These are phyloP conservation scores for Neogobius melanostomus DNA, from an alignment of 2,113 vertebrate species.

Conservation along the genomic window DNA sequence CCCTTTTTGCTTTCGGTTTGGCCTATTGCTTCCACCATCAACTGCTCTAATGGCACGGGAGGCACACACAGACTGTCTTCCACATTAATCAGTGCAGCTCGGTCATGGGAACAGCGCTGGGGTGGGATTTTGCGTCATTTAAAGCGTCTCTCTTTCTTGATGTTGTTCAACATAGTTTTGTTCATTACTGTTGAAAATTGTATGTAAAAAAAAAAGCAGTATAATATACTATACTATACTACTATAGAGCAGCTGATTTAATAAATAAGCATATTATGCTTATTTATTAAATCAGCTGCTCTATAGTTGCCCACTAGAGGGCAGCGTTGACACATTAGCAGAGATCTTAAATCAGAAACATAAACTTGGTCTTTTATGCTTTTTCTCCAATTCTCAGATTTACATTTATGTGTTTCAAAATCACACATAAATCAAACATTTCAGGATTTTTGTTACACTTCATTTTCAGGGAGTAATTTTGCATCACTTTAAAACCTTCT, in stretches of 20 bases:
- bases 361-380: constrained; percentile 26
- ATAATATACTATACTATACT: no score
- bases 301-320: constrained; percentile 49
- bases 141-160: no score
- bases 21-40: constrained; percentile 17
- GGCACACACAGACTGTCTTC: constrained; percentile 27
- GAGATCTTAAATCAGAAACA: not conserved
- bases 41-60: constrained; percentile 56
- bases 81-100: constrained; percentile 15
- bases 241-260: not conserved
- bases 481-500: no score
- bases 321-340: constrained; percentile 33
- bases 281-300: not conserved
- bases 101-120: constrained; percentile 40
- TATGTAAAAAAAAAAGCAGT: no score
- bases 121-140: no score
- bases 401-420: no score
- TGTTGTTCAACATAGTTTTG: no score
- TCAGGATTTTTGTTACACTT: no score
- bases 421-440: no score
- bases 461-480: no score
- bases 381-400: not conserved
- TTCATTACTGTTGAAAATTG: no score
- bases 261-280: no score
- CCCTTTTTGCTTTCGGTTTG: constrained; percentile 41